These are phyloP conservation scores for Microcebus griseorufus DNA, from an alignment of 2,113 vertebrate species.

Conservation along the genomic window DNA sequence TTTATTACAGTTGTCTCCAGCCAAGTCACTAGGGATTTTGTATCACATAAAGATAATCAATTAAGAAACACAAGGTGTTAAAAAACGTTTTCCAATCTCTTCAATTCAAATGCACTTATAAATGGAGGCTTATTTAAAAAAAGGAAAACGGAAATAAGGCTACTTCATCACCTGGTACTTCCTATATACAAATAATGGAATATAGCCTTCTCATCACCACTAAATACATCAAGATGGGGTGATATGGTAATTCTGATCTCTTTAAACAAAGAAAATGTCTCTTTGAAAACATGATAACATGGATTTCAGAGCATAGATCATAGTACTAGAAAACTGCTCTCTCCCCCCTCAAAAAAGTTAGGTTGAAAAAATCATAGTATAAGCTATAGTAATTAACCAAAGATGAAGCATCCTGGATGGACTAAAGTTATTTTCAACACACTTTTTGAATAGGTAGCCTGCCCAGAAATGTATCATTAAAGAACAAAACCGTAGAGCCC, in stretches of 20 bases:
- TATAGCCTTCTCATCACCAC: neutral
- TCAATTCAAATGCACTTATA: neutral
- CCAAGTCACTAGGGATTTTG: conserved; percentile 41
- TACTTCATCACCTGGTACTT: neutral
- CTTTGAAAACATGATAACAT: neutral
- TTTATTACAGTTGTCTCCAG: conserved; percentile 46
- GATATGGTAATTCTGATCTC: neutral
- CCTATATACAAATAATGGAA: neutral
- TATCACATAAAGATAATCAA: conserved; percentile 56
- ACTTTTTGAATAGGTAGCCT: conserved; percentile 50
- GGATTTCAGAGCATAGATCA: conserved; percentile 38
- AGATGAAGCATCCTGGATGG: neutral
- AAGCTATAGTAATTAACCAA: neutral
- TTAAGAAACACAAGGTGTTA: conserved; percentile 45
- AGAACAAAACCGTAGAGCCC: conserved; percentile 18
- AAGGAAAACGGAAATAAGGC: neutral
- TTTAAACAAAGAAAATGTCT: conserved; percentile 7
- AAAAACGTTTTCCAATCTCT: conserved; percentile 8
- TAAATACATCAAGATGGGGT: neutral
- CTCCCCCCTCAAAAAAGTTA: conserved; percentile 46
- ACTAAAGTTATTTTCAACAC: conserved; percentile 37
- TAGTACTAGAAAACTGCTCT: neutral
- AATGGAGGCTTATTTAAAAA: neutral
- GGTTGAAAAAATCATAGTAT: conserved; percentile 43
- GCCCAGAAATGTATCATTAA: conserved; percentile 75